phyloP scores from a whole-genome alignment of 1,140 invertebrate species.

The Trachymyrmex septentrionalis region DNA sequence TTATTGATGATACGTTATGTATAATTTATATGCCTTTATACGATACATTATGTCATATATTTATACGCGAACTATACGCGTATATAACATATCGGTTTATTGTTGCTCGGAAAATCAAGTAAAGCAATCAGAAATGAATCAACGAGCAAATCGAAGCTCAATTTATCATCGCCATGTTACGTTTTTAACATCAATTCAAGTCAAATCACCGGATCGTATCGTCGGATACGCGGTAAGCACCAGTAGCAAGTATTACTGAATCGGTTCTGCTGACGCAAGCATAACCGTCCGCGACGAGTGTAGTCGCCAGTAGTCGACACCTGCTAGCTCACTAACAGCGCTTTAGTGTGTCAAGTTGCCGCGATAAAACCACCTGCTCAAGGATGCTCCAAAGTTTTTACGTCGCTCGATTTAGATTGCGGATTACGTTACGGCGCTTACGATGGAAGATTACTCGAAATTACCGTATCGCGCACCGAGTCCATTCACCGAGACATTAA shows the following conservation, averaged over 20 bases:
- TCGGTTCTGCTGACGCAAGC: conserved; percentile 59
- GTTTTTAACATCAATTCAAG: conserved; percentile 33
- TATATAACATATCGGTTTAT: neutral
- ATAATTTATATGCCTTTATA: neutral
- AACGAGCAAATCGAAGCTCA: conserved; percentile 2
- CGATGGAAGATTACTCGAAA: conserved; percentile 26
- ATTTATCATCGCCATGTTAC: conserved; percentile 20
- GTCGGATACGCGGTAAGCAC: neutral
- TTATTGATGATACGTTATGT: neutral
- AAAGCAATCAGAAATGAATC: neutral
- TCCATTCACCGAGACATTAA: conserved; percentile 20
- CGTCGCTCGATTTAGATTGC: conserved; percentile 36
- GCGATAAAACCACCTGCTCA: conserved; percentile 58
- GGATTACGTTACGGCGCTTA: conserved; percentile 45
- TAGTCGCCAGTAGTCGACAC: conserved; percentile 35
- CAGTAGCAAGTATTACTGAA: conserved; percentile 28
- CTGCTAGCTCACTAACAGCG: conserved; percentile 42
- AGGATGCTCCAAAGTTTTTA: conserved; percentile 59
- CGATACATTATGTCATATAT: neutral
- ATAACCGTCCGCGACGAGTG: conserved; percentile 29
- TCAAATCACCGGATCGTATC: conserved; percentile 20
- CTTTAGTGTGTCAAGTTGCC: conserved; percentile 59
- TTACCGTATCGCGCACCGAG: conserved; percentile 30
- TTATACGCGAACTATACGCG: neutral
- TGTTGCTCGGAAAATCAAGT: neutral